Evolutionary conservation across 92 coral and sea anemone species (phyloP), one percentile per base, ranked within the genome.

Genomic region (Phenganax marumi): DNA sequence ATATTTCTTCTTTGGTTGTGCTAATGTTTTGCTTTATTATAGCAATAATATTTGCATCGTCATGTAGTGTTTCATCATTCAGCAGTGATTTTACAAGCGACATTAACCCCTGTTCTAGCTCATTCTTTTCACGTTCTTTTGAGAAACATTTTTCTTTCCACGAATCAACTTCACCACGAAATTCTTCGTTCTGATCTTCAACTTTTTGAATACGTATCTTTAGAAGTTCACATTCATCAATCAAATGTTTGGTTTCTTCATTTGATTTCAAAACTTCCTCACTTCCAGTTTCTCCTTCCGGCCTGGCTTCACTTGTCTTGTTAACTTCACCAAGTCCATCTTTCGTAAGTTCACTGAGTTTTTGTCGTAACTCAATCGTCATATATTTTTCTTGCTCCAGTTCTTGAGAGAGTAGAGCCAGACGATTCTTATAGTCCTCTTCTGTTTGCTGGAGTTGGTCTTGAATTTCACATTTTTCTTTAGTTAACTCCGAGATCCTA

Each of bases 101-200:
- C 81, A 77, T 56, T 48, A 77, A 12, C 18, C 56, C 81, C 17
- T 56, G 68, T 43, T 77, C 54, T 77, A 56, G 81, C 18, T 25
- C 55, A 56, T 77, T 53, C 43, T 77, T 77, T 77, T 77, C 81
- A 58, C 63, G 81, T 73, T 89, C 90, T 43, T 76, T 82, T 46
- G 84, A 86, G 22, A 21, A 76, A 64, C 73, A 57, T 23, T 79
- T 52, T 63, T 84, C 85, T 77, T 77, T 12, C 81, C 81, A 77
- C 48, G n/a, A 77, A 21, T 85, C 85, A 19, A 79, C 10, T 8
- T 70, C 69, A 14, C 16, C 24, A 43, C 47, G 71, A 77, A 87
- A 69, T 33, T 91, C 93, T 16, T 24, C 55, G 12, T 75, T 72
- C 73, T 92, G 91, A 0, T 78, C 43, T 46, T 92, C 91, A n/a